A percentile compares a stretch with the other conserved stretches of the same genome.
Conservation (phyloP, 2,797 vertebrate species). For the Bufotes viridis region DNA sequence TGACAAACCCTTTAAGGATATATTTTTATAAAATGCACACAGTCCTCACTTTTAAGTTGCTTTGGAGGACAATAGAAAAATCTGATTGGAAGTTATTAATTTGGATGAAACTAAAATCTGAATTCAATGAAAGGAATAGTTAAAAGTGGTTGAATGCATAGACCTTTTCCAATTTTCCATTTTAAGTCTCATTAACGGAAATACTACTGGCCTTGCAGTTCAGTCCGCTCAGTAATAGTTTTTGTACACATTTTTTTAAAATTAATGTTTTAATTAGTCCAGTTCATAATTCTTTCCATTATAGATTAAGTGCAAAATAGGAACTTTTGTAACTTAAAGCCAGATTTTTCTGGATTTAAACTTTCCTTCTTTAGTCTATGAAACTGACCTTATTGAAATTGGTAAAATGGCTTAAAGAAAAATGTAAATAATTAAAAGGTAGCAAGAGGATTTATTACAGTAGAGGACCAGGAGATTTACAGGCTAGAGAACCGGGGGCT, state of each 20-base stretch:
- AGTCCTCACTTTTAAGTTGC: too few relatives aligned
- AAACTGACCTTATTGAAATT: constrained; percentile 44
- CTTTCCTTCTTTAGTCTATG: background rate
- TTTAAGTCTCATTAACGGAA: background rate
- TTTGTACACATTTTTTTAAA: background rate
- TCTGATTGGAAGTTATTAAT: background rate
- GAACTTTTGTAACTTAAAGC: background rate
- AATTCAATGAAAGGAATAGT: background rate
- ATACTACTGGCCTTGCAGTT: background rate
- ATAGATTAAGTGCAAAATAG: background rate
- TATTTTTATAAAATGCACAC: too few relatives aligned
- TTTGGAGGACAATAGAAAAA: background rate
- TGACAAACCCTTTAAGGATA: too few relatives aligned
- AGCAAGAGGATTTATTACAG: constrained; percentile 47
- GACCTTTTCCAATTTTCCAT: background rate
- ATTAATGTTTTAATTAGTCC: background rate
- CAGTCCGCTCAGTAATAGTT: background rate
- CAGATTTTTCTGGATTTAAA: background rate
- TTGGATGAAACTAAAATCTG: background rate
- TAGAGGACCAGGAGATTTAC: constrained; percentile 32
- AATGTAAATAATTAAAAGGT: constrained; percentile 50
- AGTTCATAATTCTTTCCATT: background rate
- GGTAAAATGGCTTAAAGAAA: constrained; percentile 32
- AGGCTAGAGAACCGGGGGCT: constrained; percentile 32
- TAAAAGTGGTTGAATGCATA: background rate